Conservation (phyloP, 2,797 vertebrate species). For the Scleropages formosus region DNA sequence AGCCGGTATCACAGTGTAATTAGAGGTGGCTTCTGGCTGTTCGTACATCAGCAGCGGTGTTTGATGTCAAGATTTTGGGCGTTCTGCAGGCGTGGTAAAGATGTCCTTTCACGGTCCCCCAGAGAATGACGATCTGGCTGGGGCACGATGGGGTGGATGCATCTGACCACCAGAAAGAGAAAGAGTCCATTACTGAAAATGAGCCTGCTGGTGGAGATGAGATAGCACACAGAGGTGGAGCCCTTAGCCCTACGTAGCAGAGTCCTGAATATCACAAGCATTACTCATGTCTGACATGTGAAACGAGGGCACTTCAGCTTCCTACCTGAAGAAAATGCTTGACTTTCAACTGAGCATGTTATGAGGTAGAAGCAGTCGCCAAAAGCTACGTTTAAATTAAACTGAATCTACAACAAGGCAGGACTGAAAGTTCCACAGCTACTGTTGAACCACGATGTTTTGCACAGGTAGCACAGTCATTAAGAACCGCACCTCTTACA, state of each 20-base stretch:
- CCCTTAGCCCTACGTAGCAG: too few relatives aligned
- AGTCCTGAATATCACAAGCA: too few relatives aligned
- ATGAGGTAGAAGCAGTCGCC: background rate
- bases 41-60: conserved; percentile 29
- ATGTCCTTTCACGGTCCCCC: conserved; percentile 29
- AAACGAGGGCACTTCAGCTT: background rate
- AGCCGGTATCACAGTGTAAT: conserved; percentile 44
- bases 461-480: too few relatives aligned
- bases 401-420: too few relatives aligned
- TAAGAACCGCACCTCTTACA: too few relatives aligned
- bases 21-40: conserved; percentile 36
- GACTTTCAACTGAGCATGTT: background rate
- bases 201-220: background rate
- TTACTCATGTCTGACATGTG: background rate
- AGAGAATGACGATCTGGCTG: conserved; percentile 2
- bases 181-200: conserved; percentile 18
- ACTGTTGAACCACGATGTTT: too few relatives aligned
- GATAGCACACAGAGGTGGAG: background rate
- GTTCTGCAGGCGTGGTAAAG: conserved; percentile 22
- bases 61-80: conserved; percentile 41
- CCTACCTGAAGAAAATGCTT: too few relatives aligned
- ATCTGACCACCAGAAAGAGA: conserved; percentile 27
- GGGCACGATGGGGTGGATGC: conserved; percentile 31
- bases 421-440: too few relatives aligned
- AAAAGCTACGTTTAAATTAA: background rate